Evolutionary conservation across 1,140 invertebrate species (phyloP).

Genomic region (Hypsibius dujardini): DNA sequence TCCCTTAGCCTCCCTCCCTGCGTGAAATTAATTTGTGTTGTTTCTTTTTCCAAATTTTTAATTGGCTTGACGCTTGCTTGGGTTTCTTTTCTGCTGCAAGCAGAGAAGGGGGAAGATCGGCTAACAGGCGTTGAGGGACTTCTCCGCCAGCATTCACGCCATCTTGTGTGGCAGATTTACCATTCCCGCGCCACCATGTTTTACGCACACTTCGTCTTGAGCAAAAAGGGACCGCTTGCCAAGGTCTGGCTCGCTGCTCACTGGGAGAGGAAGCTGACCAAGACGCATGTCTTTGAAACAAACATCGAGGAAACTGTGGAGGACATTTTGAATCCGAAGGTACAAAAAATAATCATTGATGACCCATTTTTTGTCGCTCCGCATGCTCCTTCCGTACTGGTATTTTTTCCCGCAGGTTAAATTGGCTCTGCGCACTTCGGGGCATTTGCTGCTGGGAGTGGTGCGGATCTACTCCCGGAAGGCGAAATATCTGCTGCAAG

Average conservation of each 20-base stretch:
- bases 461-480: slow-evolving; percentile 96
- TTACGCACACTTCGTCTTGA: slow-evolving; percentile 96
- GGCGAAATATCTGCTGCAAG: slow-evolving; percentile 91
- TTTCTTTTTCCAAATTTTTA: not conserved
- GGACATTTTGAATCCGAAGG: slow-evolving; percentile 93
- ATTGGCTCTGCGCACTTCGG: slow-evolving; percentile 90
- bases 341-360: slow-evolving; percentile 29
- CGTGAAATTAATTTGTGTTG: slow-evolving; percentile 1
- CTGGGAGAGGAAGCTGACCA: slow-evolving; percentile 99
- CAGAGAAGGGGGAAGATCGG: not conserved
- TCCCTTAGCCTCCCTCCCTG: too few species aligned
- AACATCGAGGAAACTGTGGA: slow-evolving; percentile 99
- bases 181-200: slow-evolving; percentile 60
- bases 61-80: slow-evolving; percentile 16
- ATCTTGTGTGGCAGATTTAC: too few species aligned
- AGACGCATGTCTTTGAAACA: slow-evolving; percentile 99
- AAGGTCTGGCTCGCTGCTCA: slow-evolving; percentile 98
- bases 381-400: too few species aligned
- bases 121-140: too few species aligned
- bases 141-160: too few species aligned
- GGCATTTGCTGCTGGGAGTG: slow-evolving; percentile 88
- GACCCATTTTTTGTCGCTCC: slow-evolving; percentile 3
- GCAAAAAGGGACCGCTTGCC: slow-evolving; percentile 92
- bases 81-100: not conserved
- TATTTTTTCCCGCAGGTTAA: slow-evolving; percentile 51